phyloP scores from a whole-genome alignment of 1,140 invertebrate species.

The Camponotus floridanus region DNA sequence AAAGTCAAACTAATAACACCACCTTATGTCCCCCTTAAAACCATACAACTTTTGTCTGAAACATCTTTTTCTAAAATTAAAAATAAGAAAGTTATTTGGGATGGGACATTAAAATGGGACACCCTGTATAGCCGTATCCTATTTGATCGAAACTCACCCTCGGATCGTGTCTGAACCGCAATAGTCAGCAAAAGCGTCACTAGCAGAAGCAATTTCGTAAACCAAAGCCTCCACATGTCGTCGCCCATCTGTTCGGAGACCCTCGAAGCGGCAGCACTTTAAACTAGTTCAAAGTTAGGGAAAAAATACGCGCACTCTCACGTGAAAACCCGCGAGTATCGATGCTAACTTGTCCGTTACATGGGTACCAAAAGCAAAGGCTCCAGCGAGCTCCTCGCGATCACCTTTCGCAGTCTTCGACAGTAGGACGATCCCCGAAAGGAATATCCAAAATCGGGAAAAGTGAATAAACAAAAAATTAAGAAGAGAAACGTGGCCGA shows the following conservation, averaged over 20 bases:
- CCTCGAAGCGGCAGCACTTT: slow-evolving; percentile 56
- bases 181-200: slow-evolving; percentile 57
- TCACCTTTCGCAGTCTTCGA: slow-evolving; percentile 15
- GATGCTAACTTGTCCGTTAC: slow-evolving; percentile 59
- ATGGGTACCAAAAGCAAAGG: slow-evolving; percentile 49
- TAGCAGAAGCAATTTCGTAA: slow-evolving; percentile 79
- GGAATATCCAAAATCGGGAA: too few species aligned
- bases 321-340: slow-evolving; percentile 43
- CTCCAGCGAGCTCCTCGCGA: slow-evolving; percentile 9
- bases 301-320: slow-evolving; percentile 63
- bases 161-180: slow-evolving; percentile 43
- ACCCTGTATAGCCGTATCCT: not conserved
- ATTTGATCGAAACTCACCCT: slow-evolving; percentile 75
- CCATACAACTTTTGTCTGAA: too few species aligned
- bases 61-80: too few species aligned
- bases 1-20: too few species aligned
- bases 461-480: not conserved
- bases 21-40: too few species aligned
- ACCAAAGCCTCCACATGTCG: slow-evolving; percentile 82
- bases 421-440: not conserved
- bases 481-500: not conserved
- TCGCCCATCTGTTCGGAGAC: slow-evolving; percentile 73
- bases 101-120: too few species aligned
- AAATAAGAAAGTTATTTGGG: too few species aligned
- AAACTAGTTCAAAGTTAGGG: slow-evolving; percentile 52